Evolutionary conservation across 2,888 invertebrate genomes (phyloP).

Genomic region (Tinea trinotella): DNA sequence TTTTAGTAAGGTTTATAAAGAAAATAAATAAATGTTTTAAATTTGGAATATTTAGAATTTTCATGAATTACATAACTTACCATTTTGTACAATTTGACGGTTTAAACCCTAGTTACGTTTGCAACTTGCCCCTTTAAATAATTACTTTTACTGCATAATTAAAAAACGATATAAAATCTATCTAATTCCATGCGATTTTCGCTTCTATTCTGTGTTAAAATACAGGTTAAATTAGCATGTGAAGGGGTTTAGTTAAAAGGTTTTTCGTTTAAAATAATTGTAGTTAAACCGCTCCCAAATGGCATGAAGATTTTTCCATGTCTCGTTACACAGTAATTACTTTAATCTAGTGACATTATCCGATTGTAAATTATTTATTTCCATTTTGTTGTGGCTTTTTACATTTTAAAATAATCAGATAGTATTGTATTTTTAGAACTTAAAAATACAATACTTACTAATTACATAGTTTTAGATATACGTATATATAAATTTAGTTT

Average conservation of each 20-base stretch:
- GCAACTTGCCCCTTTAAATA: slow-evolving; percentile 13
- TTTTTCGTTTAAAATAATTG: slow-evolving; percentile 14
- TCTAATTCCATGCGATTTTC: neutral
- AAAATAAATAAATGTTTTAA: no score
- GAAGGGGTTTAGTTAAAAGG: neutral
- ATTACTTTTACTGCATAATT: slow-evolving; percentile 13
- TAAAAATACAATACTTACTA: no score
- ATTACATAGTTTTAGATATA: no score
- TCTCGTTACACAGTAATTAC: slow-evolving; percentile 14
- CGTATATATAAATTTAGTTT: no score
- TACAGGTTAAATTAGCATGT: neutral
- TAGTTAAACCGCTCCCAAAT: slow-evolving; percentile 14
- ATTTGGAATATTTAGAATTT: no score
- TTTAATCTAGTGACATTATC: slow-evolving; percentile 16
- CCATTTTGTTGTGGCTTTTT: neutral
- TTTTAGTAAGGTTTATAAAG: no score
- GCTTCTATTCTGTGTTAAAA: neutral
- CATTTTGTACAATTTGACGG: neutral
- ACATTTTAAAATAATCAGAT: neutral
- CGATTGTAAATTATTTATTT: slow-evolving; percentile 9
- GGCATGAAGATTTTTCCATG: slow-evolving; percentile 15
- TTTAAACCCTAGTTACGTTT: slow-evolving; percentile 8
- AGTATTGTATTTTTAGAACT: neutral
- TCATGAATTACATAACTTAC: neutral
- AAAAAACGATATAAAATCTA: slow-evolving; percentile 8